A percentile compares a stretch with the other conserved stretches of the same genome.
These are phyloP conservation scores for Cryptus viduatorius DNA, from an alignment of 2,888 invertebrate species.

Conservation along the genomic window DNA sequence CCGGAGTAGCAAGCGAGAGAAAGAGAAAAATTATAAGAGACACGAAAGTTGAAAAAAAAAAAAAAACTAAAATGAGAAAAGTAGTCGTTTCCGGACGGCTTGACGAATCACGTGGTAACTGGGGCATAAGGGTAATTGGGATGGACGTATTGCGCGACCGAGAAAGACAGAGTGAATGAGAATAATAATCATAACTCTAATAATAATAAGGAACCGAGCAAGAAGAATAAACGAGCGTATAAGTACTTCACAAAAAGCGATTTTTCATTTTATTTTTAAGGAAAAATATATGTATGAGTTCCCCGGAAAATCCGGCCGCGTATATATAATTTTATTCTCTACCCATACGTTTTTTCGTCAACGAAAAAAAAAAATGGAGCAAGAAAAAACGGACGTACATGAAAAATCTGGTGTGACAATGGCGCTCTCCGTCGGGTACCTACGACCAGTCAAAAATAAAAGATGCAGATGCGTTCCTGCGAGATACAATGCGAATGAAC, in stretches of 20 bases:
- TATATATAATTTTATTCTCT: constrained; percentile 26
- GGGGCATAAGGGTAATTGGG: constrained; percentile 69
- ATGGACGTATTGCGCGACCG: constrained; percentile 63
- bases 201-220: constrained; percentile 43
- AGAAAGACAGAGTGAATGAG: constrained; percentile 53
- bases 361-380: neutral
- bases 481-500: constrained; percentile 23
- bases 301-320: neutral
- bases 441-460: neutral
- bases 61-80: constrained; percentile 65
- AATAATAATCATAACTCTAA: constrained; percentile 53
- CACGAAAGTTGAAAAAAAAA: constrained; percentile 29
- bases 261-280: constrained; percentile 20
- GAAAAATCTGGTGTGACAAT: constrained; percentile 19
- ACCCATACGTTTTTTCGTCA: constrained; percentile 8
- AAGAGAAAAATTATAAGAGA: constrained; percentile 60
- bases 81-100: constrained; percentile 66
- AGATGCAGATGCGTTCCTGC: constrained; percentile 21
- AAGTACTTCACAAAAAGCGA: constrained; percentile 10
- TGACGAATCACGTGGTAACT: constrained; percentile 69
- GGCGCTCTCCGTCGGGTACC: neutral
- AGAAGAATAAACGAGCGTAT: constrained; percentile 18
- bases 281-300: neutral
- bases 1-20: constrained; percentile 32
- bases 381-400: neutral